Conservation (phyloP, 2,113 vertebrate genomes). For the Coregonus clupeaformis region DNA sequence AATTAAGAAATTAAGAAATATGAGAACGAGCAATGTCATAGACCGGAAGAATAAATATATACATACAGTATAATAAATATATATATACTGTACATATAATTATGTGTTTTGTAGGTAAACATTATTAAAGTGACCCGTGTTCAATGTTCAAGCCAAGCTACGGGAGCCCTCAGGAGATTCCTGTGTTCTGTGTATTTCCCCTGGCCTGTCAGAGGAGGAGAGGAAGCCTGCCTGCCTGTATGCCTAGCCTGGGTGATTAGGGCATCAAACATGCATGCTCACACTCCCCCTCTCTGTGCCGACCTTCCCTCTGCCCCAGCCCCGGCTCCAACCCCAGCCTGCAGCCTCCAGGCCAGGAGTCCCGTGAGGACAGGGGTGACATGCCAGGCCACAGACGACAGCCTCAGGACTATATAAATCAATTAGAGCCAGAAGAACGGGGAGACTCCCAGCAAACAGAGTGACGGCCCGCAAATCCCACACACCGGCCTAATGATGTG, state of each 20-base stretch:
- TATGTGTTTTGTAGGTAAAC: no score
- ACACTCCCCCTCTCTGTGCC: neutral
- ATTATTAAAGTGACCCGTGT: no score
- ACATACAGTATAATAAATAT: no score
- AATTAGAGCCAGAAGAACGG: neutral
- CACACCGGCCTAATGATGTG: neutral
- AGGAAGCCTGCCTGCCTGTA: no score
- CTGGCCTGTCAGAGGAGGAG: no score
- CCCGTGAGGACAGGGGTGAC: neutral
- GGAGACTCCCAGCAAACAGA: neutral
- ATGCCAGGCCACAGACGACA: slow-evolving; percentile 26
- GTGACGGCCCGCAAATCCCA: neutral
- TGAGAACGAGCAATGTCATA: no score
- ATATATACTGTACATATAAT: no score
- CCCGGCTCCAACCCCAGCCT: neutral
- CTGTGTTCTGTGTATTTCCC: no score
- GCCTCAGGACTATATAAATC: slow-evolving; percentile 42
- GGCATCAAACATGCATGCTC: neutral
- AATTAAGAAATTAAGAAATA: no score
- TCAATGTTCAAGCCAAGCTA: no score
- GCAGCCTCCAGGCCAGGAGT: neutral
- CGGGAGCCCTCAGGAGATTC: no score
- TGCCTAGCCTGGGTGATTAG: neutral
- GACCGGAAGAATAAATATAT: no score
- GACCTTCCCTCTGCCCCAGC: neutral